Percentiles rank a stretch among this genome's conserved stretches.
Conservation (phyloP, 2,113 vertebrate species). For the Cavia aperea region DNA sequence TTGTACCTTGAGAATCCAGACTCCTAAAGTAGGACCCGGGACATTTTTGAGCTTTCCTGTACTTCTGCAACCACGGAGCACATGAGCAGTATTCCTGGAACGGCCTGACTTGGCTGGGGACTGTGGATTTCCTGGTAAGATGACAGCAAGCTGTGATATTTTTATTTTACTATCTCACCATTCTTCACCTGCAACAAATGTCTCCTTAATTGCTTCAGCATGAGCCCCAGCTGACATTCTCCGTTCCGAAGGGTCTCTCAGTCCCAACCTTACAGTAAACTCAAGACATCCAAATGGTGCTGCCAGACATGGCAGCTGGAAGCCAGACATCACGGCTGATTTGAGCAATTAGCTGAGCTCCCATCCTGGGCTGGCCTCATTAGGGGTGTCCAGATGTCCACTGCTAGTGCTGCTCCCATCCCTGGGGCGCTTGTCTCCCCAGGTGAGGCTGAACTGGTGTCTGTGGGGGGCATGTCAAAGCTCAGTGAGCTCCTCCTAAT, state of each 20-base stretch:
- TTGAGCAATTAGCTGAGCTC: constrained; percentile 67
- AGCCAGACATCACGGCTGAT: constrained; percentile 65
- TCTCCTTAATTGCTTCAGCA: constrained; percentile 65
- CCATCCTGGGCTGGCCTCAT: constrained; percentile 65
- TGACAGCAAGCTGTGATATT: constrained; percentile 66
- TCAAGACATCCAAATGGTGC: constrained; percentile 59
- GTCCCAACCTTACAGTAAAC: constrained; percentile 64
- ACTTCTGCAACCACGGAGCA: not conserved
- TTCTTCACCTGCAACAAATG: constrained; percentile 66
- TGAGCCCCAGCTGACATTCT: constrained; percentile 61
- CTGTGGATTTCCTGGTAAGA: constrained; percentile 60
- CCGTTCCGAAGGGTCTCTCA: constrained; percentile 61
- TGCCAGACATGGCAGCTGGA: constrained; percentile 71
- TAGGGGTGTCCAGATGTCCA: constrained; percentile 68
- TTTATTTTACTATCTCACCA: constrained; percentile 57
- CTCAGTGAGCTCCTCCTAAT: constrained; percentile 18
- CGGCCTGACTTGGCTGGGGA: constrained; percentile 24
- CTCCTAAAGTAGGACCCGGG: not conserved
- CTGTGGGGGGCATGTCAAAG: constrained; percentile 36
- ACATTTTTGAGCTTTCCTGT: not conserved
- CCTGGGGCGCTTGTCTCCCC: constrained; percentile 39
- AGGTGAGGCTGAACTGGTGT: constrained; percentile 59
- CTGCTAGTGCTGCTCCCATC: constrained; percentile 39
- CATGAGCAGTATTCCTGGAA: constrained; percentile 41
- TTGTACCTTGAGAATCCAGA: not conserved